Evolutionary conservation across 1,140 invertebrate genomes (phyloP), one percentile per base, ranked within the genome.

Genomic region (Drosophila rhopaloa): DNA sequence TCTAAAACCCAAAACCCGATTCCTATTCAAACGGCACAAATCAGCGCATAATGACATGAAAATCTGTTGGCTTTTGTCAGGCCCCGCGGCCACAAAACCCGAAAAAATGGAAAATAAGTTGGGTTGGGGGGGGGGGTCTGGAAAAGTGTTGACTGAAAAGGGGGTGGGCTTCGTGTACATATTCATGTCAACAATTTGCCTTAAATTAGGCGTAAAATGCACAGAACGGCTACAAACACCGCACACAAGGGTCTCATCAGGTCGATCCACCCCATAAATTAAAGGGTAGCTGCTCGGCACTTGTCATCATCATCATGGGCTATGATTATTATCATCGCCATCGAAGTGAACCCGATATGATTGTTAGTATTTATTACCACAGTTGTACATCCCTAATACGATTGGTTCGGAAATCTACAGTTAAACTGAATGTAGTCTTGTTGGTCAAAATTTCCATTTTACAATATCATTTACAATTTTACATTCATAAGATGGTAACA

Each of bases 201-300:
- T 88, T 83, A 88, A 88, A 88, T 88, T 88, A 88, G 84, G 83
- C 83, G 84, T 88, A 88, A 88, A 88, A 88, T 88, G 63, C 65
- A 82, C 83, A 88, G 83, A 88, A 88, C 88, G 83, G 61, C 59
- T 72, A 48, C 74, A 63, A 44, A 78, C 62, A 61, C 61, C 79
- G 14, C 55, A 84, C 55, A 84, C 55, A 80, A 79, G 48, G 48
- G 38, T 16, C 59, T 78, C 76, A 79, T 76, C 78, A 80, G 35
- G 5, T 16, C 37, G 19, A 14, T 63, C 41, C 48, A 40, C 44
- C 58, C 40, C 68, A 75, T 50, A 79, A 86, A 86, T 82, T 63
- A 86, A 88, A 88, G 82, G 75, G 79, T 86, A 88, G 83, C 74
- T 50, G n/a, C 35, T 29, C 9, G 59, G 60, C 65, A 76, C 74